Evolutionary conservation across 92 coral and sea anemone species (phyloP), one percentile per base, ranked within the genome.

Genomic region (Plumapathes pennacea): DNA sequence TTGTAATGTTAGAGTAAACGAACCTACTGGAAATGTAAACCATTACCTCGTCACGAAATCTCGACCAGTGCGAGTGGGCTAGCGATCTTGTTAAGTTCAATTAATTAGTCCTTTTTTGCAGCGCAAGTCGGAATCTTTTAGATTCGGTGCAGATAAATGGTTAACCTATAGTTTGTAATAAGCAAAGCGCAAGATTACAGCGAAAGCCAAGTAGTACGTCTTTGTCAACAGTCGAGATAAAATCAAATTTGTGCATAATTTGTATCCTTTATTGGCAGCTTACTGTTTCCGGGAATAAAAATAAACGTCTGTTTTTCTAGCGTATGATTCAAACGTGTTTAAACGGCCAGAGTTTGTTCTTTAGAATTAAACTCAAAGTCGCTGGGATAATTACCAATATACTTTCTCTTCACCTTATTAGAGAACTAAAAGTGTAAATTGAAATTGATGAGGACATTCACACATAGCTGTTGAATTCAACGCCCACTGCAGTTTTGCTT

Each of bases 91-190:
- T 73, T 82, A 73, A 77, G 54, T 56, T 72, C 74, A 62, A 61
- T 67, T 83, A 88, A 88, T 83, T 72, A 83, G 67, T 55, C 40
- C 45, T 34, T 64, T 62, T 46, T 77, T 72, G 76, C 76, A 36
- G 61, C 60, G 58, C 52, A 52, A 30, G 89, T 78, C 90, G 96
- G 89, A 57, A 77, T 61, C 89, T 77, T 83, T 60, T 83, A 74
- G 74, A 62, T 31, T 28, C 54, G 62, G 54, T 28, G 45, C 52
- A 53, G 23, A 32, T 51, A 42, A 30, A 65, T 22, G 39, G 73
- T 30, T 24, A 41, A 44, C 48, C 43, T 53, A 52, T 66, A 62
- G 52, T 31, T 66, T 66, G 45, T 15, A 29, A 33, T 32, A 31
- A 65, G 42, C 36, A 26, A n/a, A 39, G 28, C 45, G 18, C 44